These are phyloP conservation scores for Selene dorsalis DNA, from an alignment of 2,797 vertebrate genomes.

Conservation along the genomic window DNA sequence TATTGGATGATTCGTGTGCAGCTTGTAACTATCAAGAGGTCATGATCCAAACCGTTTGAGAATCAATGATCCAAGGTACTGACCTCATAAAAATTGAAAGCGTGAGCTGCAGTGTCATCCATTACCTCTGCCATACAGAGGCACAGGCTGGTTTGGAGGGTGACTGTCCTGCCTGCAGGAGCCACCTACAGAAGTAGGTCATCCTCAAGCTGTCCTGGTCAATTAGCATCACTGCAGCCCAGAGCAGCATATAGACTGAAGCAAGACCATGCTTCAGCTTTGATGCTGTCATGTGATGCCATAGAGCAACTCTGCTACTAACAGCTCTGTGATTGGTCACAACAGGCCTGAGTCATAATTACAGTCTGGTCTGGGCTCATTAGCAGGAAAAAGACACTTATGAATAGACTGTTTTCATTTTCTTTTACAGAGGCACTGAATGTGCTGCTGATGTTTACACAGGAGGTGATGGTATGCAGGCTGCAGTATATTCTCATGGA, in stretches of 20 bases:
- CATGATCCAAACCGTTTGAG: background rate
- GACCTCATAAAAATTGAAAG: conserved; percentile 37
- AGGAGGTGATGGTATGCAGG: background rate
- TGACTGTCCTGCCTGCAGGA: conserved; percentile 46
- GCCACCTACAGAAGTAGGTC: conserved; percentile 76
- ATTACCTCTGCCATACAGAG: conserved; percentile 23
- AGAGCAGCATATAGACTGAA: conserved; percentile 29
- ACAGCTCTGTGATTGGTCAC: conserved; percentile 38
- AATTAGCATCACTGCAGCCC: conserved; percentile 63
- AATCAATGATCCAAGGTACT: conserved; percentile 49
- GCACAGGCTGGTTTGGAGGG: background rate
- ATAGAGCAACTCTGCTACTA: background rate
- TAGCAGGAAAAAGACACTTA: background rate
- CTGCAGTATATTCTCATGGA: background rate
- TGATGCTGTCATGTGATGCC: conserved; percentile 32
- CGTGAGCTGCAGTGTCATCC: conserved; percentile 21
- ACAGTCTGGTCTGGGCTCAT: conserved; percentile 7
- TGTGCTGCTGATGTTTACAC: background rate
- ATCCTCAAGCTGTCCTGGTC: conserved; percentile 64
- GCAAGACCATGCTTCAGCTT: conserved; percentile 11
- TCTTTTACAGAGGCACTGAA: background rate
- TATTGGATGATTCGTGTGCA: background rate
- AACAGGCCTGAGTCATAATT: conserved; percentile 18
- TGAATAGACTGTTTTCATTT: conserved; percentile 21
- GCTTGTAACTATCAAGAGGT: conserved; percentile 10